phyloP scores from a whole-genome alignment of 2,113 vertebrate genomes.

The Oryzias celebensis region DNA sequence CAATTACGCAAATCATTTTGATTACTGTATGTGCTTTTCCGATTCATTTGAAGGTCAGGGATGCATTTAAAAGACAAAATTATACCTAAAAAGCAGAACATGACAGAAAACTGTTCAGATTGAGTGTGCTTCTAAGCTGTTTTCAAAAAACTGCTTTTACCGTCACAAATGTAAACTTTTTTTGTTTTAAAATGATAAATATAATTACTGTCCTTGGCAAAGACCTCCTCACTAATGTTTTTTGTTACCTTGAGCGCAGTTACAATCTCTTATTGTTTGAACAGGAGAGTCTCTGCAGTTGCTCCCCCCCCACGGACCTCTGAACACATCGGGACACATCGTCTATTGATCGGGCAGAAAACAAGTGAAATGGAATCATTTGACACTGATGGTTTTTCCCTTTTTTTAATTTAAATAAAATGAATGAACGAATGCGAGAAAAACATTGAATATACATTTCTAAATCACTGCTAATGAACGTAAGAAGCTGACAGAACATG shows the following conservation, averaged over 20 bases:
- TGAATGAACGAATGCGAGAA: conserved; percentile 5
- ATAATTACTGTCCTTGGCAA: no score
- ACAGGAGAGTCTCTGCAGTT: conserved; percentile 92
- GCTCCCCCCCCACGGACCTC: conserved; percentile 91
- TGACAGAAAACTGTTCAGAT: no score
- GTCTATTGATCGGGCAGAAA: conserved; percentile 80
- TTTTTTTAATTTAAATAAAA: not conserved
- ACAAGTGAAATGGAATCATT: conserved; percentile 21
- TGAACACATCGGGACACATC: conserved; percentile 95
- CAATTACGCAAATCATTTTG: no score
- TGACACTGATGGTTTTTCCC: not conserved
- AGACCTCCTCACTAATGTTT: not conserved
- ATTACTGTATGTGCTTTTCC: no score
- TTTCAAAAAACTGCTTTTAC: no score
- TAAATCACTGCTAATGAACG: not conserved
- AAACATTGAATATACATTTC: not conserved
- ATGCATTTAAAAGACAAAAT: no score
- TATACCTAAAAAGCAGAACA: no score
- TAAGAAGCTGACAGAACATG: not conserved
- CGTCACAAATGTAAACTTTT: no score
- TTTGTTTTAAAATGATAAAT: no score
- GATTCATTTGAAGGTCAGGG: no score
- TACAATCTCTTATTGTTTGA: conserved; percentile 88
- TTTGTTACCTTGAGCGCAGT: conserved; percentile 84
- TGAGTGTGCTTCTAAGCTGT: no score